Base-by-base conservation (phyloP, 2,888 invertebrate species). In the Saturnia pavonia region DNA sequence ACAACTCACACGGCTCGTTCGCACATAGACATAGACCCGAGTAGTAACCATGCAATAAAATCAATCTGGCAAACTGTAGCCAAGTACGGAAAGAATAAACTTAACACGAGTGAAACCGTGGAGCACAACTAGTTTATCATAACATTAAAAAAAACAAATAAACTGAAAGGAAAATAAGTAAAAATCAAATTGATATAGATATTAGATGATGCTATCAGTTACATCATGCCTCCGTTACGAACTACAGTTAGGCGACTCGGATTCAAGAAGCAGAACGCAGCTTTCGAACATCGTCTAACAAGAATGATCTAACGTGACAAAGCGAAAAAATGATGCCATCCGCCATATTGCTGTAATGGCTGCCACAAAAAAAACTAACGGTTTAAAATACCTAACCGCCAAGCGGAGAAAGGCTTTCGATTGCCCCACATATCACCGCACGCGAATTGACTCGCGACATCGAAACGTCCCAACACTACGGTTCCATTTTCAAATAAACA, bases 231-330 rank as follows among this genome's bases (percentile, higher is more conserved):
- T 82, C 85, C 78, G 81, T 77, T 65, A 73, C 77, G 76, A 77
- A 81, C 76, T 88, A 92, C 92, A 91, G 93, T 92, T 92, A 92
- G 88, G 88, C 88, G 89, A 85, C 85, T 90, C 82, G 85, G 85
- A 91, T 84, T 88, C 79, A 77, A 84, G 84, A 87, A 89, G 80
- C 88, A 86, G 88, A 88, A 85, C 88, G 79, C 87, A 88, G 91
- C 91, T 93, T 92, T 93, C 92, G 85, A 91, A 88, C 84, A 82
- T 74, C 88, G 79, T 88, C 91, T 91, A 90, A 90, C 91, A 86
- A 91, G 91, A 92, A 91, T 94, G 92, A 94, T 94, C 94, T 93
- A 94, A 94, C 92, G 93, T 93, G 94, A 92, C 92, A 89, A 88
- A 89, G 92, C 91, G 88, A 91, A 91, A 91, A 92, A 93, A 92